phyloP scores from a whole-genome alignment of 1,140 invertebrate genomes.

The Meteorus sp. region DNA sequence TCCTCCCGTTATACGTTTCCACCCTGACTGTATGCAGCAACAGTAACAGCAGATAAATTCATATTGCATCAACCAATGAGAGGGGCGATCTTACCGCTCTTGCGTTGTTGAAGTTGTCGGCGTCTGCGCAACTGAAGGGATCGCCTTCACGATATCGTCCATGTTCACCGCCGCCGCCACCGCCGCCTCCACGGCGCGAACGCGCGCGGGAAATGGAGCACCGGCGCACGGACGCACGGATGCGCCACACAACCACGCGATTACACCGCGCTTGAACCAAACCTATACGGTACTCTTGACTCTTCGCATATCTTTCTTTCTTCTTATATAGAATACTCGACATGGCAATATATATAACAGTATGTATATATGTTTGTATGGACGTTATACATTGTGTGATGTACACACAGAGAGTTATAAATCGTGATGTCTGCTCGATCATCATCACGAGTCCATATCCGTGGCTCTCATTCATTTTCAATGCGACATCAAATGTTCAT shows the following conservation, averaged over 20 bases:
- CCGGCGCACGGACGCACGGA: conserved; percentile 5
- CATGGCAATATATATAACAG: conserved; percentile 4
- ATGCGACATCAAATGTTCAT: conserved; percentile 6
- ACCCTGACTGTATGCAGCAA: conserved; percentile 24
- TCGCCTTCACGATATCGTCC: too few species aligned
- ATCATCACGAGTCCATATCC: conserved; percentile 30
- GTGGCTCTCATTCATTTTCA: conserved; percentile 23
- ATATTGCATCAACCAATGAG: too few species aligned
- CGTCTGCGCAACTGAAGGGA: too few species aligned
- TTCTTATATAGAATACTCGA: conserved; percentile 14
- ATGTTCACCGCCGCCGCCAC: too few species aligned
- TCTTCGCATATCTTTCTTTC: conserved; percentile 16
- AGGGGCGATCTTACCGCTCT: too few species aligned
- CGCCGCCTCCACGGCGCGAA: conserved; percentile 28
- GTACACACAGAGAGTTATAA: conserved; percentile 25
- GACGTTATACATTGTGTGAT: neutral
- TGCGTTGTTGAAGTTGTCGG: too few species aligned
- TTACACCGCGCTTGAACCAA: conserved; percentile 8
- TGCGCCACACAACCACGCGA: conserved; percentile 1
- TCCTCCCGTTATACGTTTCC: conserved; percentile 32
- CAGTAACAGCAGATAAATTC: too few species aligned
- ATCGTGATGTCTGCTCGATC: conserved; percentile 30
- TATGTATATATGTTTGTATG: neutral
- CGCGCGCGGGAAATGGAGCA: conserved; percentile 50
- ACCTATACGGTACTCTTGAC: conserved; percentile 22